Percentiles rank a stretch among this genome's conserved stretches.
phyloP scores from a whole-genome alignment of 2,797 vertebrate species.

The Crenichthys baileyi region DNA sequence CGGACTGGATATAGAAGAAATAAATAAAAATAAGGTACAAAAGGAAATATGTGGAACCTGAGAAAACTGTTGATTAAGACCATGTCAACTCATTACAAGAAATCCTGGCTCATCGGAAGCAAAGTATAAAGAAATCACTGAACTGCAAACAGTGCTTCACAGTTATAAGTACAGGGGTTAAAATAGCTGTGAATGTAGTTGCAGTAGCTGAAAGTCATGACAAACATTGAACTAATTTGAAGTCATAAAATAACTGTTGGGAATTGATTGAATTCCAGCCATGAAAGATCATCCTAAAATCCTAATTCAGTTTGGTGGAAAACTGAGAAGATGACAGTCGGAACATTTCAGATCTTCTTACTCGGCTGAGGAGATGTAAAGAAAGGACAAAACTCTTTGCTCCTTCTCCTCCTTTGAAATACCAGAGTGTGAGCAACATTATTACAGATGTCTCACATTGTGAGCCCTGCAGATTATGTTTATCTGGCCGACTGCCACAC shows the following conservation, averaged over 20 bases:
- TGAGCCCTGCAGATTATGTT: slow-evolving; percentile 46
- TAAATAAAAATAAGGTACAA: no score
- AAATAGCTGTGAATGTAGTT: not conserved
- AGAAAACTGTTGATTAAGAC: not conserved
- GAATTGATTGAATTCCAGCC: not conserved
- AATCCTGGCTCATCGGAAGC: not conserved
- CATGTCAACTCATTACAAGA: not conserved
- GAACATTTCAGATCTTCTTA: not conserved
- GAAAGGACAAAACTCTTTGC: not conserved
- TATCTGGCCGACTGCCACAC: slow-evolving; percentile 46
- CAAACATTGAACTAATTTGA: not conserved
- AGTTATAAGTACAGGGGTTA: not conserved
- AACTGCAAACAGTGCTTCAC: not conserved
- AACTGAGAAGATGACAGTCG: not conserved
- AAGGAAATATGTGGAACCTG: no score
- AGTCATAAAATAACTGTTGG: not conserved
- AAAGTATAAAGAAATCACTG: no score
- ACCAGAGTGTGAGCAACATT: slow-evolving; percentile 5
- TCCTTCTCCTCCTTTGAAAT: slow-evolving; percentile 1
- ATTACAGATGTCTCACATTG: slow-evolving; percentile 10
- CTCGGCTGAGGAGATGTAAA: not conserved
- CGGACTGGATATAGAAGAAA: no score
- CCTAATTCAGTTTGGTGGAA: not conserved
- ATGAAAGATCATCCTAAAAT: not conserved
- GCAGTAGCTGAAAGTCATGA: not conserved